Evolutionary conservation across 2,113 vertebrate genomes (phyloP).

Genomic region (Capricornis sumatraensis): DNA sequence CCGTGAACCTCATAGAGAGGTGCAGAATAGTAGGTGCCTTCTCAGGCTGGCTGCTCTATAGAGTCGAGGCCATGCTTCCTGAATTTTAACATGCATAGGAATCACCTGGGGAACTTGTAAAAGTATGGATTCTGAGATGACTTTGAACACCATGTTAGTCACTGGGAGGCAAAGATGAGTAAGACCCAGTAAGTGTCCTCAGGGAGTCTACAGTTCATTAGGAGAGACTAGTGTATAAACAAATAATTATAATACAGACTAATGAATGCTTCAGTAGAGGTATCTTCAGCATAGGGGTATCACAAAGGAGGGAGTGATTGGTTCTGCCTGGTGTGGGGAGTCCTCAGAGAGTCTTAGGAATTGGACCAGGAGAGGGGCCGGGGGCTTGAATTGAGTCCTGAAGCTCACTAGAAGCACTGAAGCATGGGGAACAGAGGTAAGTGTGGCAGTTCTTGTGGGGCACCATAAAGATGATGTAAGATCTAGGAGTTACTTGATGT

Average conservation of each 20-base stretch:
- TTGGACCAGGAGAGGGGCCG: background rate
- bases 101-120: background rate
- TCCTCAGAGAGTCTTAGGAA: background rate
- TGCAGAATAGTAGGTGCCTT: background rate
- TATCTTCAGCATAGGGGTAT: background rate
- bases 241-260: background rate
- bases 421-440: background rate
- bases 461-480: background rate
- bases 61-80: background rate
- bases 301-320: background rate
- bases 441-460: background rate
- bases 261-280: background rate
- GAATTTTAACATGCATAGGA: background rate
- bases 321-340: background rate
- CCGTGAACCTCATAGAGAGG: background rate
- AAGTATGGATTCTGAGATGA: background rate
- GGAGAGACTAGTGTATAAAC: background rate
- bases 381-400: background rate
- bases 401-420: background rate
- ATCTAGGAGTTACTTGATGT: slow-evolving; percentile 14
- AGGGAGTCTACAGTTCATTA: background rate
- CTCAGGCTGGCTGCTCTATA: background rate
- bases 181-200: background rate
- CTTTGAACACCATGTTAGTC: background rate
- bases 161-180: background rate